These are phyloP conservation scores for Bellardia bayeri DNA, from an alignment of 2,888 invertebrate species.

Conservation along the genomic window DNA sequence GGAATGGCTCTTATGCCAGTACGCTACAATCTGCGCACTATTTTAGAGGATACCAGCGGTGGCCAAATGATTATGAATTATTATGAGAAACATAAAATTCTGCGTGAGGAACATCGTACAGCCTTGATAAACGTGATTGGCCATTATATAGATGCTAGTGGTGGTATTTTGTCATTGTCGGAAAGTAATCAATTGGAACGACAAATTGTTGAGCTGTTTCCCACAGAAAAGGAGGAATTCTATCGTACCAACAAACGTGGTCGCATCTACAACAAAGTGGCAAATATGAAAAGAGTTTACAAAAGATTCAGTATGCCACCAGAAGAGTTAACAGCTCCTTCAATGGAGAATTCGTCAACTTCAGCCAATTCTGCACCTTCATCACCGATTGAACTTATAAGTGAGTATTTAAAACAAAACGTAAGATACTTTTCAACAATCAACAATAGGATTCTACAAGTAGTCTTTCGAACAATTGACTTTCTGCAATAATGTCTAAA, in stretches of 20 bases:
- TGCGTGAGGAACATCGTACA: conserved; percentile 66
- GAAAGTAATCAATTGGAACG: conserved; percentile 63
- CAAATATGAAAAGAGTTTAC: conserved; percentile 66
- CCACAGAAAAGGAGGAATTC: conserved; percentile 64
- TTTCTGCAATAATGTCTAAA: too few relatives aligned
- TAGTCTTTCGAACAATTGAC: too few relatives aligned
- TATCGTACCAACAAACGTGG: conserved; percentile 68
- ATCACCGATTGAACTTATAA: conserved; percentile 47
- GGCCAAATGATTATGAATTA: conserved; percentile 64
- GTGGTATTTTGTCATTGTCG: conserved; percentile 33
- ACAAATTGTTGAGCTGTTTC: conserved; percentile 68
- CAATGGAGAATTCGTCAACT: conserved; percentile 22
- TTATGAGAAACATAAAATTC: conserved; percentile 65
- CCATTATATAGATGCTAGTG: conserved; percentile 64
- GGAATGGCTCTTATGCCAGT: conserved; percentile 24
- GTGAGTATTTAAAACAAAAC: conserved; percentile 24
- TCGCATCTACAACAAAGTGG: conserved; percentile 67
- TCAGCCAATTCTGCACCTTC: conserved; percentile 39
- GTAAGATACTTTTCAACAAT: too few relatives aligned
- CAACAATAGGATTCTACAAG: too few relatives aligned
- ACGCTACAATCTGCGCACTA: conserved; percentile 54
- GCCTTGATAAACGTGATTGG: conserved; percentile 64
- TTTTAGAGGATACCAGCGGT: conserved; percentile 62
- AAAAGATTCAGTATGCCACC: conserved; percentile 50
- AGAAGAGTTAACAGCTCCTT: not conserved